Percentiles rank a stretch among this genome's conserved stretches.
Evolutionary conservation across 2,797 vertebrate genomes (phyloP).

Genomic region (Micromesistius poutassou): DNA sequence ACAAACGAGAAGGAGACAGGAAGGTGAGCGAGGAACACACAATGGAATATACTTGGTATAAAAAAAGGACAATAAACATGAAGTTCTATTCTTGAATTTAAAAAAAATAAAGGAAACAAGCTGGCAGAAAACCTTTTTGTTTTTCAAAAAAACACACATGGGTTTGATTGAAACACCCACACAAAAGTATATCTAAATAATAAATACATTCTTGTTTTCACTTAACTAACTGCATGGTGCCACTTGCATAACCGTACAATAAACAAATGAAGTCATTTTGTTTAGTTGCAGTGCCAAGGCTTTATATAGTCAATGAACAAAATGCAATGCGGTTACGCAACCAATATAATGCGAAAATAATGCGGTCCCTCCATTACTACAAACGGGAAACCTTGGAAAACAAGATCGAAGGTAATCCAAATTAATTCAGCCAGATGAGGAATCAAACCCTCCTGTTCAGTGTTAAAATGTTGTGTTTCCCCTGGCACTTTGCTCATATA

Average conservation of each 20-base stretch:
- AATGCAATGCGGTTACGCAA: background rate
- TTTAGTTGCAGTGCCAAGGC: background rate
- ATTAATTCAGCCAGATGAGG: background rate
- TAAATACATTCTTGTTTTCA: background rate
- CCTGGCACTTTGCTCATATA: background rate
- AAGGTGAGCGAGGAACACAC: conserved; percentile 12
- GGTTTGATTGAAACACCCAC: background rate
- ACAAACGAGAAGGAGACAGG: conserved; percentile 30
- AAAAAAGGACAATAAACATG: background rate
- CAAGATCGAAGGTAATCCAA: background rate
- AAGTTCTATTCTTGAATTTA: background rate
- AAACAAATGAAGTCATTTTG: background rate
- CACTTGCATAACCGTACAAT: background rate
- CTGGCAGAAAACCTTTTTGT: background rate
- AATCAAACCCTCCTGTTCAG: background rate
- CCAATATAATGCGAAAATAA: background rate
- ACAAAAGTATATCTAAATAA: background rate
- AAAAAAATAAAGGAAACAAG: background rate
- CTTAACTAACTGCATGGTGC: background rate
- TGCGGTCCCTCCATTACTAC: background rate
- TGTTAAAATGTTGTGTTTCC: background rate
- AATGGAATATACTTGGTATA: conserved; percentile 7
- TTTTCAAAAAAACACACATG: background rate
- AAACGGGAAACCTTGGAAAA: background rate
- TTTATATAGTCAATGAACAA: background rate